phyloP scores from a whole-genome alignment of 2,113 vertebrate species.

The Andinoacara biseriatus region DNA sequence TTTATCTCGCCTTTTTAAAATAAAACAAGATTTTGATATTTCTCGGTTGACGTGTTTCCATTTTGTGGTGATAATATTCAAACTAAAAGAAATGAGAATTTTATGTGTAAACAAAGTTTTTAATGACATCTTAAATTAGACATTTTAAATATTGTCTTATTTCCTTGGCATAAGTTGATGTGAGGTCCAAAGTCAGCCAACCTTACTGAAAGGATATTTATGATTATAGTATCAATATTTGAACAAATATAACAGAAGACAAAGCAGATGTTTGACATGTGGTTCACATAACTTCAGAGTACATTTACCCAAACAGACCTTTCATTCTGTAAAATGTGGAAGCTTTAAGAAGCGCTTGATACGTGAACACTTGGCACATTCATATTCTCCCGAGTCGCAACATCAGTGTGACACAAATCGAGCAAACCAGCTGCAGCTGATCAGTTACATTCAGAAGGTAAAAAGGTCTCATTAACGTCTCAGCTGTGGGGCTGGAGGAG shows the following conservation, averaged over 20 bases:
- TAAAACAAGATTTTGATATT: conserved; percentile 51
- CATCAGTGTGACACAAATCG: not conserved
- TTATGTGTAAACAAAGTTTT: conserved; percentile 67
- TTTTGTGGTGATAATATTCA: not conserved
- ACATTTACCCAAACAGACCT: not conserved
- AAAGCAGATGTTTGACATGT: not conserved
- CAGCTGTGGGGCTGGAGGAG: not conserved
- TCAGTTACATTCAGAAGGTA: conserved; percentile 13
- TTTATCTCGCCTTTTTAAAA: conserved; percentile 18
- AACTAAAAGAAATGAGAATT: not conserved
- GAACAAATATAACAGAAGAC: not conserved
- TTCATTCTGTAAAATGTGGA: conserved; percentile 16
- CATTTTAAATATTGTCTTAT: conserved; percentile 63
- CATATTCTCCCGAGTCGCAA: not conserved
- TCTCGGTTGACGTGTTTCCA: not conserved
- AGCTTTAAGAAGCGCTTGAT: not conserved
- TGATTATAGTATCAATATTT: not conserved
- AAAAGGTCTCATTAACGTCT: not conserved
- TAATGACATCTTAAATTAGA: conserved; percentile 71
- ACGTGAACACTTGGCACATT: not conserved
- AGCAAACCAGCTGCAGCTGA: not conserved
- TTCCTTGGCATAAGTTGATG: conserved; percentile 66
- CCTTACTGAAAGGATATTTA: conserved; percentile 9
- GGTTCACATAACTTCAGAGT: conserved; percentile 5
- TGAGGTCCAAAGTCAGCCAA: conserved; percentile 39